phyloP scores from a whole-genome alignment of 1,140 invertebrate genomes.

The Bombyx mandarina region DNA sequence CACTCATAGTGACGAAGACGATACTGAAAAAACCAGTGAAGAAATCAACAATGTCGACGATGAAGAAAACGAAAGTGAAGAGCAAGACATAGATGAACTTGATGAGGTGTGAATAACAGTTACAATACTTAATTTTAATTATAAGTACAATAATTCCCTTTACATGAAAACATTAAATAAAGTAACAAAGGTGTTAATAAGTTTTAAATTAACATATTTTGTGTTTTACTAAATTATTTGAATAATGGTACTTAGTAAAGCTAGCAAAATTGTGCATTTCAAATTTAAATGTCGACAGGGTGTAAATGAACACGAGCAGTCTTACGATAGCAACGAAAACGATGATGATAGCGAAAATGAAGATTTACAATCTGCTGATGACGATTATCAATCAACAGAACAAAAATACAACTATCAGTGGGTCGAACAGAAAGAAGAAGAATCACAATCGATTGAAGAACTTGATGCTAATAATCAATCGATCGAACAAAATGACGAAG shows the following conservation, averaged over 20 bases:
- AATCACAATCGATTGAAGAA: constrained; percentile 26
- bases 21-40: constrained; percentile 31
- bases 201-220: background rate
- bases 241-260: background rate
- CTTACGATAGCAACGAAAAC: constrained; percentile 30
- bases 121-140: too few relatives aligned
- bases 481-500: constrained; percentile 17
- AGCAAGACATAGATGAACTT: too few relatives aligned
- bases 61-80: constrained; percentile 22
- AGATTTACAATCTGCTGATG: constrained; percentile 20
- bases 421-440: constrained; percentile 23
- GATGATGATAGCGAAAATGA: constrained; percentile 17
- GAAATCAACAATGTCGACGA: constrained; percentile 36
- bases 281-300: constrained; percentile 3
- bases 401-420: too few relatives aligned
- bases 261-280: background rate
- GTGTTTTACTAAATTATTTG: background rate
- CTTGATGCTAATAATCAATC: constrained; percentile 17
- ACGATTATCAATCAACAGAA: constrained; percentile 5
- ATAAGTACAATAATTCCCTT: too few relatives aligned
- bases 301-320: constrained; percentile 18
- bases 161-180: background rate
- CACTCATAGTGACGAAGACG: constrained; percentile 26
- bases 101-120: too few relatives aligned
- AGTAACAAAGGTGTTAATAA: background rate